A percentile compares a stretch with the other conserved stretches of the same genome.
phyloP scores from a whole-genome alignment of 1,140 invertebrate species.

The Bemisia tabaci region DNA sequence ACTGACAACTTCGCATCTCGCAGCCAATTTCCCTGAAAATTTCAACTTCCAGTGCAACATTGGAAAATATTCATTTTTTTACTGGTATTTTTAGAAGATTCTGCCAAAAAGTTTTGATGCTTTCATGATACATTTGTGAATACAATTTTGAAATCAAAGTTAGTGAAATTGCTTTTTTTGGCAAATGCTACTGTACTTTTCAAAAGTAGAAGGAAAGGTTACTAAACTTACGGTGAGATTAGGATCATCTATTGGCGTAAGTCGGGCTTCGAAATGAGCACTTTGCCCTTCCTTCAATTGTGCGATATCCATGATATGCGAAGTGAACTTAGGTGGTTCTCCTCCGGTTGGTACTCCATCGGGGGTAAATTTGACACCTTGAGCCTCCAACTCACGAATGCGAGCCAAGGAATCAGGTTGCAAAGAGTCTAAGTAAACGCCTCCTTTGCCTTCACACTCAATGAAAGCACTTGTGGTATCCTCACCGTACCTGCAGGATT shows the following conservation, averaged over 20 bases:
- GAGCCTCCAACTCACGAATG: constrained; percentile 67
- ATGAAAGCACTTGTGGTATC: constrained; percentile 73
- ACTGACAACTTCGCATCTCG: no score
- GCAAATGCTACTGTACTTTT: no score
- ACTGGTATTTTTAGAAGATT: no score
- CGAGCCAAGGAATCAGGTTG: constrained; percentile 86
- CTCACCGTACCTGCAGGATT: constrained; percentile 51
- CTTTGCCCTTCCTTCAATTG: constrained; percentile 82
- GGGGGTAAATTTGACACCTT: constrained; percentile 42
- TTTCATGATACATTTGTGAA: no score
- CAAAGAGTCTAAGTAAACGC: constrained; percentile 83
- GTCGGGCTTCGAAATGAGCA: constrained; percentile 82
- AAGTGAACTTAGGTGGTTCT: constrained; percentile 79
- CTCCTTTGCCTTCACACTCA: constrained; percentile 67
- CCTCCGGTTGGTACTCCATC: constrained; percentile 47
- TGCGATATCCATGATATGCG: constrained; percentile 66
- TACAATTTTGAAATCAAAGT: no score
- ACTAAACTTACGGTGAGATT: constrained; percentile 59
- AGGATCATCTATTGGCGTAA: constrained; percentile 83
- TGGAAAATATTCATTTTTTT: no score
- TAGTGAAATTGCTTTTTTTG: no score
- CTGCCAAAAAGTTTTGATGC: no score
- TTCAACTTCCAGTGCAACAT: no score
- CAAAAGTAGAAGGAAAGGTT: no score
- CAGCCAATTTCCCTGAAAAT: no score